Base-by-base conservation (phyloP, 2,888 invertebrate genomes). In the Rhagium mordax region DNA sequence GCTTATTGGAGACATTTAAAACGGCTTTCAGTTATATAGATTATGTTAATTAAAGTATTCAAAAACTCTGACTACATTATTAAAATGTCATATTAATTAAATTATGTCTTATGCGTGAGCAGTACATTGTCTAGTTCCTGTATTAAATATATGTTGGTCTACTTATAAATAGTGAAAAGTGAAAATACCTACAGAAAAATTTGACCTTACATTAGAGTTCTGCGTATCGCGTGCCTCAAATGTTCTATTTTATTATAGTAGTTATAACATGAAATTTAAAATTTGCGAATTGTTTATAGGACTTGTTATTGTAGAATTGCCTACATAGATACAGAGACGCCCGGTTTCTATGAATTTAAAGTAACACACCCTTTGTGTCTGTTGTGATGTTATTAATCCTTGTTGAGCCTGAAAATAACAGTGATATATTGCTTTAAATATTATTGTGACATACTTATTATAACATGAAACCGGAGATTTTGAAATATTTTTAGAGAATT, bases 131-230 rank as follows among this genome's bases (percentile, higher is more conserved):
- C 21, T 55, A 41, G 1, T 41, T 41, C 20, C 27, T 21, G 55
- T 24, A 55, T 21, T 27, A 55, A 55, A 55, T 51, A 13, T 21
- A n/a, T 24, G n/a, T 21, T 6, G 10, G 55, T 27, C 21, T 20
- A n/a, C n/a, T n/a, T n/a, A n/a, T 55, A 55, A 55, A 51, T 20
- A 55, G 70, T 70, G 51, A 59, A 51, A 62, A 47, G 55, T 53
- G 53, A 70, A 70, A 62, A 61, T 70, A 53, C 70, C 70, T 70
- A 62, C 61, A 62, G 55, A 55, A 55, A 55, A 55, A 51, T 21
- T 55, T 24, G 21, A n/a, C 24, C 21, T 55, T 55, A 24, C 24
- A 27, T 55, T 55, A 6, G n/a, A 27, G 13, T 24, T 55, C 24
- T 24, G 20, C 55, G 24, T n/a, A 55, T 55, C 27, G 55, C 55